Evolutionary conservation across 2,113 vertebrate species (phyloP).

Genomic region (Pyrgilauda ruficollis): DNA sequence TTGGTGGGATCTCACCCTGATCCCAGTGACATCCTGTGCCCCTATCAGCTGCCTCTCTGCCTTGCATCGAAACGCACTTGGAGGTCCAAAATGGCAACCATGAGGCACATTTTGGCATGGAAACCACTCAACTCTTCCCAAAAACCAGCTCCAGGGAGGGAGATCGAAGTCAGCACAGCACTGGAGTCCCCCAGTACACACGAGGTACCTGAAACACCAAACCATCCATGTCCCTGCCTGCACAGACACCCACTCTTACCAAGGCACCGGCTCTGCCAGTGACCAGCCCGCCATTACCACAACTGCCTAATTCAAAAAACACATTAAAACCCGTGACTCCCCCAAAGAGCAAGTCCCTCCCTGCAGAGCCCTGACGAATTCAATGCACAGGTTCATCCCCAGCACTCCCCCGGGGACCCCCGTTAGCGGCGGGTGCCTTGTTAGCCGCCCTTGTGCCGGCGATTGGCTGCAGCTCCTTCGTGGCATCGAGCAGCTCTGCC

Average conservation of each 20-base stretch:
- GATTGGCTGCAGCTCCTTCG: not conserved
- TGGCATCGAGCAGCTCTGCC: not conserved
- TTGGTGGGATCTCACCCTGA: not conserved
- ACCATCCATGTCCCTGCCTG: not conserved
- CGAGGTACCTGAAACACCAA: not conserved
- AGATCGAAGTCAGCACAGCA: not conserved
- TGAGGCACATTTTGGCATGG: accelerated
- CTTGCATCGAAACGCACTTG: not conserved
- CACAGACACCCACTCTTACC: accelerated
- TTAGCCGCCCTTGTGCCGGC: not conserved
- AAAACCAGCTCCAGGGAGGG: not conserved
- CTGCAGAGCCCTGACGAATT: not conserved
- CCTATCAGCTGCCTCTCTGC: not conserved
- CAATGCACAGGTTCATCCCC: not conserved
- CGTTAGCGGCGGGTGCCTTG: not conserved
- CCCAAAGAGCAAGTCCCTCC: not conserved
- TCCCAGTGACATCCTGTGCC: not conserved
- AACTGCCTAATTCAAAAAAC: not conserved
- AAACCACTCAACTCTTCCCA: not conserved
- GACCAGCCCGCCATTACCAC: not conserved
- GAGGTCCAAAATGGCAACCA: accelerated
- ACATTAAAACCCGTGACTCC: not conserved
- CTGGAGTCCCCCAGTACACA: not conserved
- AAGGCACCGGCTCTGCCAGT: not conserved
- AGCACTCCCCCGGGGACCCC: not conserved